Evolutionary conservation across 2,113 vertebrate species (phyloP).

Genomic region (Leptodactylus fuscus): DNA sequence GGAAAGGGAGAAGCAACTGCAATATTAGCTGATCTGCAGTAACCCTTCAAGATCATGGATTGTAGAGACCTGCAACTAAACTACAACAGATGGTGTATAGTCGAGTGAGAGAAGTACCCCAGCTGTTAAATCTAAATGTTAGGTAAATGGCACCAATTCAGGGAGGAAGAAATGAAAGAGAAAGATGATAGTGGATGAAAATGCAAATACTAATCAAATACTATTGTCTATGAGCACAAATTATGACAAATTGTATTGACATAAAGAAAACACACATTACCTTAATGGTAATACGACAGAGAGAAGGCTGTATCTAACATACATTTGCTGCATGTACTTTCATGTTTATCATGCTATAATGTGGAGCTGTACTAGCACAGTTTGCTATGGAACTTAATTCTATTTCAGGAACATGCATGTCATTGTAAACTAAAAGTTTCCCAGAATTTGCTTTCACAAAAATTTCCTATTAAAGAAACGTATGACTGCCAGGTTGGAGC

Average conservation of each 20-base stretch:
- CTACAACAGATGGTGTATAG: conserved; percentile 50
- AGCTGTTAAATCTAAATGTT: conserved; percentile 55
- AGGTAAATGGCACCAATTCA: conserved; percentile 49
- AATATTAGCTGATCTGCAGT: conserved; percentile 23
- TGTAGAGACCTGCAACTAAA: conserved; percentile 39
- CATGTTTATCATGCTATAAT: neutral
- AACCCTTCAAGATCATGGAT: conserved; percentile 38
- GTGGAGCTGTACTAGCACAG: neutral
- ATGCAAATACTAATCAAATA: conserved; percentile 55
- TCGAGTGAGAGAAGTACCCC: conserved; percentile 24
- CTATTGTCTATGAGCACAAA: conserved; percentile 41
- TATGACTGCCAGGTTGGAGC: too few species aligned
- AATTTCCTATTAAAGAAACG: too few species aligned
- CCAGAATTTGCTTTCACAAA: neutral
- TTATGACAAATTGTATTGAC: conserved; percentile 46
- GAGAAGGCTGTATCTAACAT: neutral
- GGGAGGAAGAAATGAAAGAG: conserved; percentile 30
- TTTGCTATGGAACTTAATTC: neutral
- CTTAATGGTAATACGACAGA: conserved; percentile 17
- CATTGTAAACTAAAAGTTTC: neutral
- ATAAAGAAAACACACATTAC: conserved; percentile 49
- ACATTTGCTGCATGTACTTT: neutral
- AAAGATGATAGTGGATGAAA: conserved; percentile 48
- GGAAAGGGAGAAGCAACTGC: neutral
- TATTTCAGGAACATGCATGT: neutral